Conservation (phyloP, 2,888 invertebrate genomes). For the Ashinkailepas kermadecensis region DNA sequence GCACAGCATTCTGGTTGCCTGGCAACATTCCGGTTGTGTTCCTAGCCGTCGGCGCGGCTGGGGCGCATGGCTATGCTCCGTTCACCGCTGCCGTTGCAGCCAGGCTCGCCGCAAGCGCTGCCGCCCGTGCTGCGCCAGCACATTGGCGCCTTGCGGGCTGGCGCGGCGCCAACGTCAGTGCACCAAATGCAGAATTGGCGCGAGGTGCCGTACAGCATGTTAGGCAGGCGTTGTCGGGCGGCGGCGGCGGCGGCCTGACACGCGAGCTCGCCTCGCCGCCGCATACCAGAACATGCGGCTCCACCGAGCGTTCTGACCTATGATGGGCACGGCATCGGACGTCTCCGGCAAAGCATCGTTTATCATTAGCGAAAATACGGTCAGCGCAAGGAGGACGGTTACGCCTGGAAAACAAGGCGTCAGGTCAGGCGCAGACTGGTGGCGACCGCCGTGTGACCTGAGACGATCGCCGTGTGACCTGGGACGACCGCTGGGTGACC, state of each 20-base stretch:
- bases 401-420: slow-evolving; percentile 61
- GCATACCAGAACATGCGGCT: neutral
- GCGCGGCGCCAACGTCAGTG: neutral
- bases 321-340: slow-evolving; percentile 98
- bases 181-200: neutral
- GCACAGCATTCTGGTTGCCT: too few relatives aligned
- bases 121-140: too few relatives aligned
- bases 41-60: too few relatives aligned
- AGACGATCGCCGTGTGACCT: too few relatives aligned
- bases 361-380: slow-evolving; percentile 99
- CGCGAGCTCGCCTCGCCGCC: neutral
- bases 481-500: too few relatives aligned
- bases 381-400: slow-evolving; percentile 98
- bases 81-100: too few relatives aligned
- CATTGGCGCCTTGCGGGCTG: too few relatives aligned
- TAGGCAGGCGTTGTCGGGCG: neutral
- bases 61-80: too few relatives aligned
- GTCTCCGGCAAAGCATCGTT: slow-evolving; percentile 99
- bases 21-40: too few relatives aligned
- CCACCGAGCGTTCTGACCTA: slow-evolving; percentile 56
- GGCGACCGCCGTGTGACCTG: too few relatives aligned
- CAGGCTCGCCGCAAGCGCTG: too few relatives aligned
- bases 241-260: neutral
- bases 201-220: neutral
- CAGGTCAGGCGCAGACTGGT: neutral